Base-by-base conservation (phyloP, 2,797 vertebrate genomes). In the Pteropus rufus region DNA sequence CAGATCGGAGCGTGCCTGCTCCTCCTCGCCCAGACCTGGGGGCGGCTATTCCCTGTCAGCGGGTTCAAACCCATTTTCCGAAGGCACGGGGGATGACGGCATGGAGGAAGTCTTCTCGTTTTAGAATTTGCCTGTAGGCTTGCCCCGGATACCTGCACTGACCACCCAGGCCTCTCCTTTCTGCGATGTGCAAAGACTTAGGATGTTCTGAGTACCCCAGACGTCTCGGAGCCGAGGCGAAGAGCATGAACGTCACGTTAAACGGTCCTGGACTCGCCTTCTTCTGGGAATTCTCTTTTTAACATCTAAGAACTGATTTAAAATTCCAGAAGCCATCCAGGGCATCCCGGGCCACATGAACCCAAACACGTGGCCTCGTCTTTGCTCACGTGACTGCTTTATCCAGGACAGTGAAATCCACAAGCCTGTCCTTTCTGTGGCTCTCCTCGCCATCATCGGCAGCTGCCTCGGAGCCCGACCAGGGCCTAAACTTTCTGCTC, bases 251-350 rank as follows among this genome's bases (percentile, higher is more conserved):
- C 4, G 4, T 14, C 54, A 24, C 16, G 67, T 6, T 36, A 8
- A n/a, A 70, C 34, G 31, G 10, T 18, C 44, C 79, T 73, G 64
- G 70, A 12, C 77, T 24, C 49, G 72, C 46, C 11, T 26, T 39
- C 65, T 75, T 41, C 86, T 31, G 23, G 34, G 46, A 34, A 34
- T 52, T 75, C 82, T 92, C 56, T n/a, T 62, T 76, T 24, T 52
- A 70, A 73, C 58, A 44, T 36, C 91, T 56, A 23, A 81, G 41
- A 41, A 34, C 93, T 72, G 58, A 49, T 39, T 0, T 41, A 70
- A 92, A 91, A 77, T 87, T 67, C 96, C 65, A 91, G 49, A 65
- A 92, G 85, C 41, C 54, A 39, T 9, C 34, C 44, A 52, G 67
- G 87, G 34, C 15, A 11, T 9, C 81, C 81, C 67, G 7, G 12